Evolutionary conservation across 2,113 vertebrate species (phyloP), one percentile per base, ranked within the genome.

Genomic region (Bagarius yarrelli): DNA sequence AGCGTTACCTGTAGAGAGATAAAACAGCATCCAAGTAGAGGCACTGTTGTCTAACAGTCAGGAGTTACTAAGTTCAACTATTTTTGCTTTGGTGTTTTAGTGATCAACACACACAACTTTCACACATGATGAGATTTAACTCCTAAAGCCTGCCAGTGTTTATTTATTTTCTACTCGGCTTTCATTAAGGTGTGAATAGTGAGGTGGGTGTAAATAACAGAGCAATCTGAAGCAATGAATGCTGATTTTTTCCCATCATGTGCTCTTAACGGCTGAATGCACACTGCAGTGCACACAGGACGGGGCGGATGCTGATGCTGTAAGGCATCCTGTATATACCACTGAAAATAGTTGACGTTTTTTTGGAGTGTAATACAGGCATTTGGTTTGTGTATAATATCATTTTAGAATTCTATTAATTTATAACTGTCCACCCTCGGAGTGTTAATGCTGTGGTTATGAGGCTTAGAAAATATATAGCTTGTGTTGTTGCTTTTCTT

Each of bases 1-100:
- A 40, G n/a, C 56, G 16, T 11, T 57, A 87, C 82, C 86, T 91
- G 88, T 85, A 90, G 83, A 74, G 61, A 4, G 1, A 19, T 12
- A 83, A 81, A 85, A 83, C 83, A 83, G 66, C 64, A 73, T 64
- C 82, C 60, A 5, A 36, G 85, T 79, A 59, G 70, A 14, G 27
- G 27, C 19, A 55, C 50, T 32, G 50, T 53, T 21, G 4, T 30
- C 16, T 32, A 61, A 61, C 47, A 18, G 57, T 63, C n/a, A 27
- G 74, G 44, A 40, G 60, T 76, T 60, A 50, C 36, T 61, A 77
- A 63, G n/a, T 63, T 63, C 53, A 25, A 60, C 53, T 52, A 77
- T 70, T 66, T 56, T 53, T 55, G 80, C 72, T 63, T 78, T 55
- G 47, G 25, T 78, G 55, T 71, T 53, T 21, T 16, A 59, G 23